Evolutionary conservation across 2,888 invertebrate genomes (phyloP), one percentile per base, ranked within the genome.

Genomic region (Cheiracanthium punctorium): DNA sequence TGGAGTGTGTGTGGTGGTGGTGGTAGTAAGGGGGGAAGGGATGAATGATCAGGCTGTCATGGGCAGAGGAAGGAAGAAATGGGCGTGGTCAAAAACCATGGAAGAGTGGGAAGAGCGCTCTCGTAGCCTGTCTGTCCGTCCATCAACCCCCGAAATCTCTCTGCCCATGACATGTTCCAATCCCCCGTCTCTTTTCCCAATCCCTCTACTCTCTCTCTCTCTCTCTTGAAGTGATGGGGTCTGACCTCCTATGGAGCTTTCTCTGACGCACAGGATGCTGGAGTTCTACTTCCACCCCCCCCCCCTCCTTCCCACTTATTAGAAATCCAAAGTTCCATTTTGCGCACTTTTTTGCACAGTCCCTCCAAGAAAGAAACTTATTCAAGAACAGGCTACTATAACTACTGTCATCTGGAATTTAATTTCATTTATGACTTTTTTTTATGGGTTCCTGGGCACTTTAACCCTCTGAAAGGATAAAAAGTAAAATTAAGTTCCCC

Each of bases 81-180:
- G 67, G 82, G 82, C 82, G 82, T 77, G 82, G 82, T 33, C 65
- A 24, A 24, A 37, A 37, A 10, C 10, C 37, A 37, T 4, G 12
- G 58, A 24, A 58, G 5, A 58, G 58, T 20, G 58, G 24, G 58
- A 24, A 5, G 24, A 12, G 24, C 5, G 43, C 5, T 20, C 20
- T 24, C 24, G 24, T 24, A 24, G 58, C 24, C 58, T 58, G 58
- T 58, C 58, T 58, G 58, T 58, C 58, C 58, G 24, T 37, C n/a
- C n/a, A n/a, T 48, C 58, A 58, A 24, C 58, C 58, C 58, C 58
- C 24, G 58, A 24, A 58, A 17, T 58, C 17, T 17, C n/a, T 2
- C 48, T 58, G 58, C 58, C 58, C 24, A 17, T 58, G 58, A 58
- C 58, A 58, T 58, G 24, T 58, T 58, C 58, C 24, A 24, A 24